These are phyloP conservation scores for Esox niger DNA, from an alignment of 2,113 vertebrate species.

Conservation along the genomic window DNA sequence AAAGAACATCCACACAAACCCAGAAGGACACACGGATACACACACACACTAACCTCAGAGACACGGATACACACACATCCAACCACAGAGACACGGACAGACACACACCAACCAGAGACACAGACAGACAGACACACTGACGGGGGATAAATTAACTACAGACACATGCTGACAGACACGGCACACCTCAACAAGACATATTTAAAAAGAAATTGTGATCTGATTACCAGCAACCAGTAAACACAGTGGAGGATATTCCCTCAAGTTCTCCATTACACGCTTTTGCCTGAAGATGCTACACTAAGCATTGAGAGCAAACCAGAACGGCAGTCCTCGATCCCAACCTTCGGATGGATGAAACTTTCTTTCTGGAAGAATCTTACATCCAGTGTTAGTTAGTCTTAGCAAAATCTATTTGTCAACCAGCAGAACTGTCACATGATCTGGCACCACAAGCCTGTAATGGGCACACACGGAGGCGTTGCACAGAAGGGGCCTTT, in stretches of 20 bases:
- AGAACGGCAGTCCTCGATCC: not conserved
- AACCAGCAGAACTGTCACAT: not conserved
- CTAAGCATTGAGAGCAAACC: not conserved
- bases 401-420: not conserved
- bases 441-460: not conserved
- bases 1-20: not conserved
- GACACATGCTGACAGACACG: conserved; percentile 29
- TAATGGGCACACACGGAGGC: not conserved
- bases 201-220: not conserved
- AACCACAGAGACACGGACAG: not conserved
- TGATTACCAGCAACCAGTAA: not conserved
- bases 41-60: not conserved
- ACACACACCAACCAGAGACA: not conserved
- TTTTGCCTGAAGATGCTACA: not conserved
- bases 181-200: not conserved
- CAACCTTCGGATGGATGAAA: not conserved
- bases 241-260: not conserved
- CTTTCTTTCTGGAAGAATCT: not conserved
- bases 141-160: conserved; percentile 13
- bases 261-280: not conserved
- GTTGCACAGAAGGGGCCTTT: not conserved
- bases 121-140: conserved; percentile 4
- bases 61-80: conserved; percentile 7
- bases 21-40: not conserved
- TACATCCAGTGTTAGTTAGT: too few relatives aligned